Base-by-base conservation (phyloP, 2,113 vertebrate genomes). In the Pelmatolapia mariae region DNA sequence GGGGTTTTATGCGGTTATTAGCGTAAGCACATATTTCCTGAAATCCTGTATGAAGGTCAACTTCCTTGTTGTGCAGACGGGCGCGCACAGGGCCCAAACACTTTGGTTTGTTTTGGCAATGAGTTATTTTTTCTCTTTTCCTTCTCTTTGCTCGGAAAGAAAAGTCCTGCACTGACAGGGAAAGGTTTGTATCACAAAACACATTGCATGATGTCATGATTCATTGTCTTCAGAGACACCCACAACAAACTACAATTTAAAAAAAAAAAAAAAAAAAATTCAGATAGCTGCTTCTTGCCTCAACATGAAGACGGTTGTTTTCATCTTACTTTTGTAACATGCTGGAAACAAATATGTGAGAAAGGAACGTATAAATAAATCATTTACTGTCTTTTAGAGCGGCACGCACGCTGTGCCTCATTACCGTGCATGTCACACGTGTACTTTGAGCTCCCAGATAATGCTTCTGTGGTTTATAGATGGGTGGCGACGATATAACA, bases 311-410 rank as follows among this genome's bases (percentile, higher is more conserved):
- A 85, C 87, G 83, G 89, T 87, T 29, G 88, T 94, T 95, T 94
- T 96, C 88, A 95, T 95, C 92, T 92, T 81, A 82, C 90, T 90
- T 91, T 86, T 86, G 88, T 85, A 93, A 92, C 91, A 90, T 66
- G 81, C 81, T 83, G 84, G 87, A 91, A 95, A 94, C 89, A 94
- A 96, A 96, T 92, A 91, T 89, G 93, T 90, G 89, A 89, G 82
- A 93, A 90, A 92, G 89, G 83, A 92, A 95, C 56, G 89, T 81
- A 93, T 94, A 95, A 95, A 96, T 95, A 95, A 95, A 95, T 94
- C 85, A 94, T 92, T 93, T 91, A 94, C 89, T 63, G 87, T 90
- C 86, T 91, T 91, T 94, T 86, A 86, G 84, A 93, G 88, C 90
- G 36, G 83, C 82, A 80, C 26, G 85, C 81, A 86, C 50, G 90